Conservation (phyloP, 2,113 vertebrate genomes). For the Condylura cristata region DNA sequence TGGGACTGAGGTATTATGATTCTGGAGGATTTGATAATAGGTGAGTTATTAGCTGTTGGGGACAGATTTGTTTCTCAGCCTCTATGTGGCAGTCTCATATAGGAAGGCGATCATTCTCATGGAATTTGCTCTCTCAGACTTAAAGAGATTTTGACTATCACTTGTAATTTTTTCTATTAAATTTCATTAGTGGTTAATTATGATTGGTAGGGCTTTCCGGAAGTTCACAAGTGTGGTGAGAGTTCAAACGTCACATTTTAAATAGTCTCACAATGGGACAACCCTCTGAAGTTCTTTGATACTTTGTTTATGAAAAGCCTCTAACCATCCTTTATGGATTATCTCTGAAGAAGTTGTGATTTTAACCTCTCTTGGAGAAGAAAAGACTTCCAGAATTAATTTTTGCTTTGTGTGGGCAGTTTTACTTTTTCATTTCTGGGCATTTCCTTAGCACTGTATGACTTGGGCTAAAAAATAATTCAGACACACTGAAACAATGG, state of each 20-base stretch:
- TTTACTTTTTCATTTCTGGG: constrained; percentile 13
- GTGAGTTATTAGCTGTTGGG: constrained; percentile 88
- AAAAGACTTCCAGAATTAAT: not conserved
- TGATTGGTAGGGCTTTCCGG: constrained; percentile 76
- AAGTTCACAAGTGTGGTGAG: constrained; percentile 79
- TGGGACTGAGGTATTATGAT: constrained; percentile 78
- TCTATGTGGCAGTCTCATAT: constrained; percentile 82
- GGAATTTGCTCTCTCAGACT: constrained; percentile 76
- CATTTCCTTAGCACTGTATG: not conserved
- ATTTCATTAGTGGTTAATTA: constrained; percentile 82
- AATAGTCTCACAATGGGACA: constrained; percentile 30
- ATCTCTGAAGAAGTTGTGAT: not conserved
- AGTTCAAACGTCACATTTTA: constrained; percentile 76
- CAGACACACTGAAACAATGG: not conserved
- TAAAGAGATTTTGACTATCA: constrained; percentile 73
- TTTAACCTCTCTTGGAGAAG: constrained; percentile 24
- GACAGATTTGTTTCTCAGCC: constrained; percentile 85
- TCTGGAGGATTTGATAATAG: constrained; percentile 85
- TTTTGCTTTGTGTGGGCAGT: not conserved
- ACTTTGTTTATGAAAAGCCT: not conserved
- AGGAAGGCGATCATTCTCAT: constrained; percentile 79
- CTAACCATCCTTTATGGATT: not conserved
- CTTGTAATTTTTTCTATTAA: constrained; percentile 69
- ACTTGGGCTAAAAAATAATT: constrained; percentile 24
- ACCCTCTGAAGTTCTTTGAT: not conserved